Evolutionary conservation across 2,888 invertebrate genomes (phyloP).

Genomic region (Lycophotia porphyrea): DNA sequence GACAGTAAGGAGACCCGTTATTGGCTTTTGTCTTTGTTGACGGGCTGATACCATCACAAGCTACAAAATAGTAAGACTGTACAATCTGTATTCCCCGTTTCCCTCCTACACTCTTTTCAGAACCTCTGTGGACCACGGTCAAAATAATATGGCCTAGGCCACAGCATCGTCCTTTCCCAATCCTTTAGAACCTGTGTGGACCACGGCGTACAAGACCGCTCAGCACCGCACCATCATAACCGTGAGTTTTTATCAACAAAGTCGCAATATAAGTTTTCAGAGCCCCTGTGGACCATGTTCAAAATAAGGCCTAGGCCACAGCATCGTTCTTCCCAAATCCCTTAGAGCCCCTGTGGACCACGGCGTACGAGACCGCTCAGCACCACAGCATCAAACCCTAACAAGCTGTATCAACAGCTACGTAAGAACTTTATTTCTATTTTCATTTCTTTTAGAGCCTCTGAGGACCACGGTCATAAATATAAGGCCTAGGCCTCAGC

Average conservation of each 20-base stretch:
- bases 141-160: too few relatives aligned
- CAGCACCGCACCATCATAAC: background rate
- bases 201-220: background rate
- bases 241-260: too few relatives aligned
- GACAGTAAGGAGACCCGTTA: background rate
- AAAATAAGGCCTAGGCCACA: slow-evolving; percentile 8
- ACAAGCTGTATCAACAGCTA: background rate
- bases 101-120: too few relatives aligned
- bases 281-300: slow-evolving; percentile 12
- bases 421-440: background rate
- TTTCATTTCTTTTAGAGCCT: background rate
- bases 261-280: background rate
- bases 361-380: background rate
- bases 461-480: slow-evolving; percentile 12
- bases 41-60: background rate
- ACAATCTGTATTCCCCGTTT: too few relatives aligned
- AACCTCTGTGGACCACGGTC: too few relatives aligned
- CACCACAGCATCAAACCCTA: background rate
- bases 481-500: too few relatives aligned
- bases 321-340: slow-evolving; percentile 1
- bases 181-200: too few relatives aligned
- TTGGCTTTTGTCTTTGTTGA: background rate
- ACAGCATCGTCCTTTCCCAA: too few relatives aligned
- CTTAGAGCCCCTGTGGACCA: too few relatives aligned
- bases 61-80: too few relatives aligned